A percentile compares a stretch with the other conserved stretches of the same genome.
These are phyloP conservation scores for Dysidea cf. avara DNA, from an alignment of 37 sponge, comb jelly and placozoan species.

Conservation along the genomic window DNA sequence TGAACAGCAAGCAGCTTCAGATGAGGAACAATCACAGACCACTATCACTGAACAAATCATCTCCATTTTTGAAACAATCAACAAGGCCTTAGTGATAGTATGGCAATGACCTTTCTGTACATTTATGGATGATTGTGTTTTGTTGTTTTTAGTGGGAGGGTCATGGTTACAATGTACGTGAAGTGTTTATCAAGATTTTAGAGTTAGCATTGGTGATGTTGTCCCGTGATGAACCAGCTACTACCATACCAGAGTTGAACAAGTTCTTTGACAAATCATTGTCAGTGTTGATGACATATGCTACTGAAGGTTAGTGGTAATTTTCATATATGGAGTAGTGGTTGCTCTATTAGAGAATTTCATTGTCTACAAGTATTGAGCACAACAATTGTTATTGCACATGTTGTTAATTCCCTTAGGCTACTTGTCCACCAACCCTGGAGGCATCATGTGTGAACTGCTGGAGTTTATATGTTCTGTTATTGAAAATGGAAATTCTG, in stretches of 20 bases:
- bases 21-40: too few relatives aligned
- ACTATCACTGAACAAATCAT: too few relatives aligned
- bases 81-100: too few relatives aligned
- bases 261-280: constrained; percentile 30
- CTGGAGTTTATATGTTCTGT: constrained; percentile 45
- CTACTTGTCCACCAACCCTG: constrained; percentile 57
- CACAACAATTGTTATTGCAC: too few relatives aligned
- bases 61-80: too few relatives aligned
- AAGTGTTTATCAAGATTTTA: background rate
- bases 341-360: too few relatives aligned
- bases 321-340: background rate
- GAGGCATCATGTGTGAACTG: constrained; percentile 40
- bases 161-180: too few relatives aligned
- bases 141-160: too few relatives aligned
- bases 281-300: constrained; percentile 38
- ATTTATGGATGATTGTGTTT: too few relatives aligned
- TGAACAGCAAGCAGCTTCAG: too few relatives aligned
- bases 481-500: constrained; percentile 51
- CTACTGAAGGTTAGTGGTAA: constrained; percentile 51
- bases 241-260: constrained; percentile 11
- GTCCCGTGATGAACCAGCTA: constrained; percentile 4
- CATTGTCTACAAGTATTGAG: too few relatives aligned
- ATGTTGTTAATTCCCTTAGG: constrained; percentile 25
- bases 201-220: background rate
- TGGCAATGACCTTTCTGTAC: too few relatives aligned